Evolutionary conservation across 2,113 vertebrate genomes (phyloP).

Genomic region (Triplophysa tibetana): DNA sequence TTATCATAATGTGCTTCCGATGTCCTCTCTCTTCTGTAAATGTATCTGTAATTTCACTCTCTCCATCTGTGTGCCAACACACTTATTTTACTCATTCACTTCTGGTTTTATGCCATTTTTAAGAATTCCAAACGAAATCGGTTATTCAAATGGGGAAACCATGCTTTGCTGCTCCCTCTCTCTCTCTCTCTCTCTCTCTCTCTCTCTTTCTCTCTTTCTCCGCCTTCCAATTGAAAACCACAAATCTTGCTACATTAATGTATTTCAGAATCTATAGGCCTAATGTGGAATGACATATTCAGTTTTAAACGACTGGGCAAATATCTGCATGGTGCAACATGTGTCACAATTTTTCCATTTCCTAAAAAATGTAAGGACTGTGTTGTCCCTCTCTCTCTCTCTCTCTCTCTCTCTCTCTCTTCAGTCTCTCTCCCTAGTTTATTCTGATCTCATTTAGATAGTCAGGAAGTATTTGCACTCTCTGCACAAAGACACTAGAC

Average conservation of each 20-base stretch:
- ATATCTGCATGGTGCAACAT: too few species aligned
- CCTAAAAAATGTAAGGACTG: too few species aligned
- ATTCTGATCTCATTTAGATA: conserved; percentile 68
- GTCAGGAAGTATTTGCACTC: conserved; percentile 63
- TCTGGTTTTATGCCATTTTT: conserved; percentile 20
- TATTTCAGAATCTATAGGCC: too few species aligned
- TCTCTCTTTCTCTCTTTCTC: conserved; percentile 25
- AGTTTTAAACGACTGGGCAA: too few species aligned
- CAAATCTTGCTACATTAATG: too few species aligned
- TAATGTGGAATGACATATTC: too few species aligned
- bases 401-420: too few species aligned
- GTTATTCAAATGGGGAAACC: conserved; percentile 17
- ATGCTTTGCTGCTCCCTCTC: conserved; percentile 9
- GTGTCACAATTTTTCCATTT: too few species aligned
- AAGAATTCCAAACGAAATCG: conserved; percentile 8
- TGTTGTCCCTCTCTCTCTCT: too few species aligned
- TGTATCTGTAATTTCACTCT: conserved; percentile 47
- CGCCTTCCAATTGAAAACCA: too few species aligned
- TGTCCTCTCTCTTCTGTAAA: conserved; percentile 42
- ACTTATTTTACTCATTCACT: neutral
- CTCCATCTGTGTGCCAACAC: conserved; percentile 45
- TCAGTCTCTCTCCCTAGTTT: conserved; percentile 42
- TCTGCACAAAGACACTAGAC: conserved; percentile 50
- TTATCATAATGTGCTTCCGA: conserved; percentile 46
- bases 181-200: conserved; percentile 25